These are phyloP conservation scores for Sycophaga agraensis DNA, from an alignment of 1,140 invertebrate genomes.

Conservation along the genomic window DNA sequence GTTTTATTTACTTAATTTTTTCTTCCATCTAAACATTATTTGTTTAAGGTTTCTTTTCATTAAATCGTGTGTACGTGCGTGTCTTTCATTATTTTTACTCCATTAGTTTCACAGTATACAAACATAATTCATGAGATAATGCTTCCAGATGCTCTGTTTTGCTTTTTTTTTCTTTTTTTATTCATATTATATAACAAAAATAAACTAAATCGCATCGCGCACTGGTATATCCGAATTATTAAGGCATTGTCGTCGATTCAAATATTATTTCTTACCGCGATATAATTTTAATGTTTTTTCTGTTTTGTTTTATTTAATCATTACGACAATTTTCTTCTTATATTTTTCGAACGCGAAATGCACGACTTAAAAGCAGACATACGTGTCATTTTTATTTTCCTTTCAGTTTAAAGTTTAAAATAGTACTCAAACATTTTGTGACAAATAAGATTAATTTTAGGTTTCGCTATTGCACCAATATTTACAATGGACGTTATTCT, in stretches of 20 bases:
- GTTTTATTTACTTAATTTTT: slow-evolving; percentile 25
- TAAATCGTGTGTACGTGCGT: not conserved
- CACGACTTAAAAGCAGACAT: slow-evolving; percentile 32
- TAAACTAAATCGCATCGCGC: slow-evolving; percentile 34
- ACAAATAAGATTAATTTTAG: slow-evolving; percentile 46
- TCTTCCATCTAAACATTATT: not conserved
- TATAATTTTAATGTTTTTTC: slow-evolving; percentile 11
- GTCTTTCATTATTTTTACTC: slow-evolving; percentile 11
- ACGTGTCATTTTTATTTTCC: not conserved
- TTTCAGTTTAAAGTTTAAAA: slow-evolving; percentile 29
- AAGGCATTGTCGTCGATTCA: slow-evolving; percentile 35
- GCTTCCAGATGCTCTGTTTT: not conserved
- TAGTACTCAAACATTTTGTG: slow-evolving; percentile 34
- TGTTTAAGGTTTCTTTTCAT: not conserved
- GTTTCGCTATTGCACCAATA: slow-evolving; percentile 51
- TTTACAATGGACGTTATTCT: slow-evolving; percentile 53
- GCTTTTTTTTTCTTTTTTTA: slow-evolving; percentile 17
- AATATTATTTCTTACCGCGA: slow-evolving; percentile 21
- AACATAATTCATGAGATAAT: slow-evolving; percentile 19
- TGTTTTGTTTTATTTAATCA: slow-evolving; percentile 16
- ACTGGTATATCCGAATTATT: slow-evolving; percentile 25
- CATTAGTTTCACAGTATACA: slow-evolving; percentile 1
- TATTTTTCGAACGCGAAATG: slow-evolving; percentile 22
- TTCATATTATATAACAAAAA: slow-evolving; percentile 31
- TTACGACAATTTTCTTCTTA: slow-evolving; percentile 10